Conservation (phyloP, 92 coral and sea anemone species). For the Isaurus tuberculatus region DNA sequence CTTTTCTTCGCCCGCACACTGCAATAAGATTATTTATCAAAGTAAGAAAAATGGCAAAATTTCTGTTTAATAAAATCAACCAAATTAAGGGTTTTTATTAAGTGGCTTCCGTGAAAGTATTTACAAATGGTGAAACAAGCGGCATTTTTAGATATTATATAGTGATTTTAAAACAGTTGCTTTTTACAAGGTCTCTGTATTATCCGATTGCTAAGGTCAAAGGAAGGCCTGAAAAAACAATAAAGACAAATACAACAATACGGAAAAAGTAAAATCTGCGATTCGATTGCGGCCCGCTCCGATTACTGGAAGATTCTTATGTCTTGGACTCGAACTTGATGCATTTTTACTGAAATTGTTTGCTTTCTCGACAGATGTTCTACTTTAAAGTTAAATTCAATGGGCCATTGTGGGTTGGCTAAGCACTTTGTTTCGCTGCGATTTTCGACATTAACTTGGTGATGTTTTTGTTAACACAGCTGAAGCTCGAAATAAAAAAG, state of each 20-base stretch:
- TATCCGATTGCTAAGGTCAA: constrained; percentile 43
- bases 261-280: neutral
- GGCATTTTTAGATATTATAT: neutral
- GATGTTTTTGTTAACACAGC: constrained; percentile 87
- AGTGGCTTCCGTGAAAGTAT: constrained; percentile 30
- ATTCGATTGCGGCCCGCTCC: constrained; percentile 35
- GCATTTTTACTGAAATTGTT: constrained; percentile 68
- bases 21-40: constrained; percentile 14
- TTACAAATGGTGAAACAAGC: neutral
- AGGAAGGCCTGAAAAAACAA: constrained; percentile 25
- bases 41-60: neutral
- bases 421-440: constrained; percentile 70
- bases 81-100: constrained; percentile 44
- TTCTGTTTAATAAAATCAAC: constrained; percentile 17
- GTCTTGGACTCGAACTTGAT: constrained; percentile 7
- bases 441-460: constrained; percentile 82
- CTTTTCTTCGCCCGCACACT: neutral
- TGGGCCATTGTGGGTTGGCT: constrained; percentile 69
- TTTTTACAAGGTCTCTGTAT: constrained; percentile 12
- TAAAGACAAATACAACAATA: constrained; percentile 7
- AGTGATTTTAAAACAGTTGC: neutral
- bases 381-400: constrained; percentile 62
- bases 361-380: constrained; percentile 87
- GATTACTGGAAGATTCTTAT: neutral
- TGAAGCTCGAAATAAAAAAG: constrained; percentile 62